Conservation (phyloP, 2,113 vertebrate genomes). For the Chaetodon auriga region DNA sequence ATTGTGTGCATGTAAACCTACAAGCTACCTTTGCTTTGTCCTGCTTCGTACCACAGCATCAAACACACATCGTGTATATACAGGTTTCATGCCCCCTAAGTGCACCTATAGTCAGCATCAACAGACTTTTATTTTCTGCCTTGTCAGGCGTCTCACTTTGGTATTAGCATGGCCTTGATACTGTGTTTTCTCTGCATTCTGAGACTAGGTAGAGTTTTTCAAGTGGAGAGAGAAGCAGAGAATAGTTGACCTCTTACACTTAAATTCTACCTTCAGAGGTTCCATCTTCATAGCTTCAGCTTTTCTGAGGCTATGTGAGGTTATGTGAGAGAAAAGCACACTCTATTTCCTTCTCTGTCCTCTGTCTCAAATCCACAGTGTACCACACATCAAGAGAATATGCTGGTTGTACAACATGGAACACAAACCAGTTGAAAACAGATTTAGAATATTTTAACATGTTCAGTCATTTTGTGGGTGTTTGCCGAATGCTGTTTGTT, state of each 20-base stretch:
- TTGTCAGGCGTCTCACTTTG: background rate
- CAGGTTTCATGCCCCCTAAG: background rate
- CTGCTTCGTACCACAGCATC: background rate
- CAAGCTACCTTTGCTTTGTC: background rate
- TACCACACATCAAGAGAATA: background rate
- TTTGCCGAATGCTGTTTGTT: constrained; percentile 10
- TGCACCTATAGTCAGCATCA: background rate
- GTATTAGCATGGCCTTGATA: background rate
- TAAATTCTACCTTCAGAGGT: background rate
- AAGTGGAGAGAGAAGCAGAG: background rate
- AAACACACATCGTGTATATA: background rate
- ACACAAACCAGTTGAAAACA: constrained; percentile 2
- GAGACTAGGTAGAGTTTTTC: constrained; percentile 11
- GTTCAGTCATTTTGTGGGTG: background rate
- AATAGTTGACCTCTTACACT: background rate
- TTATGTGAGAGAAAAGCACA: background rate
- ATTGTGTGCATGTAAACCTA: too few species aligned
- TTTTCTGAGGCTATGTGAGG: background rate
- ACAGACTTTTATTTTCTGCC: background rate
- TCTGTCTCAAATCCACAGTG: background rate
- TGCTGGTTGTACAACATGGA: background rate
- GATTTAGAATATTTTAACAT: background rate
- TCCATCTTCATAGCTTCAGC: background rate
- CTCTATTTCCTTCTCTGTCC: background rate
- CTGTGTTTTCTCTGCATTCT: constrained; percentile 1